Conservation (phyloP, 2,888 invertebrate species). For the Eupeodes luniger region DNA sequence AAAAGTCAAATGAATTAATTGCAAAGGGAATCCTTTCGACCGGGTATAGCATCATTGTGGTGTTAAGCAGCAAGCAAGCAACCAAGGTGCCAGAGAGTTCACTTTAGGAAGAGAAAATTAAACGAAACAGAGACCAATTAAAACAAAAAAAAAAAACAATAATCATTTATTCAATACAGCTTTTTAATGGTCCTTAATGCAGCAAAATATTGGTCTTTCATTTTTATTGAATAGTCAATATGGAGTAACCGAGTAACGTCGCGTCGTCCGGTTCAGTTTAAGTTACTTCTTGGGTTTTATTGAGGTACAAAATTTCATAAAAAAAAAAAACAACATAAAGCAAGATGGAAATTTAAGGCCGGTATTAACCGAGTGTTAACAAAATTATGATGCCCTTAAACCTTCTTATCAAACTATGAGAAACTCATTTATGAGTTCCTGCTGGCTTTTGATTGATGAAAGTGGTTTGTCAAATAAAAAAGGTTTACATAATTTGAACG, state of each 20-base stretch:
- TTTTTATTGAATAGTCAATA: conserved; percentile 11
- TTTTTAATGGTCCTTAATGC: conserved; percentile 17
- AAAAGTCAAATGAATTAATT: conserved; percentile 73
- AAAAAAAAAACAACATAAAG: background rate
- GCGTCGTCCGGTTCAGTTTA: background rate
- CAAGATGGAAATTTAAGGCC: no score
- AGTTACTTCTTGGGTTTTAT: background rate
- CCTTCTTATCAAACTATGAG: no score
- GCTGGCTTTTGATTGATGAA: no score
- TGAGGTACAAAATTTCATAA: no score
- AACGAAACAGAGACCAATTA: background rate
- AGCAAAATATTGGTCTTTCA: background rate
- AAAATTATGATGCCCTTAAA: no score
- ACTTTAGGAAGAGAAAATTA: conserved; percentile 24
- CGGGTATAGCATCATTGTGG: background rate
- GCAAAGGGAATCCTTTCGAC: conserved; percentile 60
- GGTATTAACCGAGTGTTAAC: no score
- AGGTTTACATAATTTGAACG: no score
- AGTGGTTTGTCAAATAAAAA: no score
- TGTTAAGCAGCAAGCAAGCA: conserved; percentile 5
- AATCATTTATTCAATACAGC: conserved; percentile 28
- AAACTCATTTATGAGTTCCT: no score
- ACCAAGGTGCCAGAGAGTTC: background rate
- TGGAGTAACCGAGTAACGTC: background rate
- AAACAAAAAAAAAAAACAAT: conserved; percentile 9